Conservation (phyloP, 2,113 vertebrate genomes). For the Gobiocypris rarus region DNA sequence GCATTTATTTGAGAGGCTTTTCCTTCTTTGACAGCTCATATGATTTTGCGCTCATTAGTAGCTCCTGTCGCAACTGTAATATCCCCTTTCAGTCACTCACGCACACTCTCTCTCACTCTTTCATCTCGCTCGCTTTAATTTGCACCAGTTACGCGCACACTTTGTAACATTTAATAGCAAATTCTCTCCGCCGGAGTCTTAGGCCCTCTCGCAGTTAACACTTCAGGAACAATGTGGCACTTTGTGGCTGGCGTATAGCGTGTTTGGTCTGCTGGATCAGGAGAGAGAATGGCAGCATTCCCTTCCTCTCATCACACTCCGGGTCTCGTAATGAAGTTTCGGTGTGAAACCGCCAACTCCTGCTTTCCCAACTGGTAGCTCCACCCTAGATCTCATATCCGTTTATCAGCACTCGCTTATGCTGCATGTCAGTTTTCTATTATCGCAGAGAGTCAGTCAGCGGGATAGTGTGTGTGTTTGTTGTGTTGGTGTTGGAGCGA, state of each 20-base stretch:
- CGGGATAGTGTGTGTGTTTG: constrained; percentile 38
- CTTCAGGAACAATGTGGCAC: constrained; percentile 64
- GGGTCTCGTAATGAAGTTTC: constrained; percentile 25
- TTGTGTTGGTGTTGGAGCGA: constrained; percentile 42
- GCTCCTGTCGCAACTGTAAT: constrained; percentile 18
- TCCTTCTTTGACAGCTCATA: constrained; percentile 28
- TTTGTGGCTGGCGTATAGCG: constrained; percentile 54
- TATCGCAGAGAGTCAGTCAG: constrained; percentile 15
- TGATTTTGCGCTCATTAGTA: constrained; percentile 36
- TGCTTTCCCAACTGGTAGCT: constrained; percentile 12
- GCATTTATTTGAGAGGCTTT: constrained; percentile 38
- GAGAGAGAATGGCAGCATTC: constrained; percentile 24
- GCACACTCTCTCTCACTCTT: background rate
- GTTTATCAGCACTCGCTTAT: constrained; percentile 27
- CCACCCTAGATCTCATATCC: background rate
- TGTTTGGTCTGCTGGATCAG: constrained; percentile 61
- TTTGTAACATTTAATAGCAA: constrained; percentile 58
- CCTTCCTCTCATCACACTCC: constrained; percentile 3
- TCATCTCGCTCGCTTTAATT: constrained; percentile 1
- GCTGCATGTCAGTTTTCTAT: background rate
- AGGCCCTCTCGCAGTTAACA: constrained; percentile 59
- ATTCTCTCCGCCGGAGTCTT: constrained; percentile 65
- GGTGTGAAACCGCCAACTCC: background rate
- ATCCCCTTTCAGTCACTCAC: constrained; percentile 38
- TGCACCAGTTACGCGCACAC: constrained; percentile 36